Percentiles rank a stretch among this genome's conserved stretches.
phyloP scores from a whole-genome alignment of 64 coral and sea anemone species.

The Montipora capricornis region DNA sequence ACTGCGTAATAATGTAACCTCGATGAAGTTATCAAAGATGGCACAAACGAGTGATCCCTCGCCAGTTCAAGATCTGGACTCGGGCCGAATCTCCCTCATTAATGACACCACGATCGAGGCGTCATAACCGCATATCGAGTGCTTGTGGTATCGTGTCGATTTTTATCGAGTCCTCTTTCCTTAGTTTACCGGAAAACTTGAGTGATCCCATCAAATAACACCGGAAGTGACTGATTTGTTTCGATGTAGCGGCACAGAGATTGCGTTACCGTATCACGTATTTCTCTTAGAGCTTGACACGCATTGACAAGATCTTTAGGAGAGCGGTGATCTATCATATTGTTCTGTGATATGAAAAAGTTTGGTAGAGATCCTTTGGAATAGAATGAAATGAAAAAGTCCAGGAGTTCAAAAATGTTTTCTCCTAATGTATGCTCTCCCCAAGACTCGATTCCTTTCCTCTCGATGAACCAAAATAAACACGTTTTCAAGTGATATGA shows the following conservation, averaged over 20 bases:
- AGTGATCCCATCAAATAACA: conserved; percentile 57
- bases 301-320: conserved; percentile 40
- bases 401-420: conserved; percentile 68
- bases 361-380: conserved; percentile 51
- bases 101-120: too few relatives aligned
- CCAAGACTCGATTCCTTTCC: conserved; percentile 30
- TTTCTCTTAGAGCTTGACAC: conserved; percentile 61
- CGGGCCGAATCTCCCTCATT: too few relatives aligned
- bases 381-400: conserved; percentile 77
- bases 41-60: too few relatives aligned
- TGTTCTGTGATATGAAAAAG: conserved; percentile 74
- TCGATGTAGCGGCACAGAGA: conserved; percentile 77
- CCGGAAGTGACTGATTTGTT: conserved; percentile 72
- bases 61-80: too few relatives aligned
- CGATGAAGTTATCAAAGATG: too few relatives aligned
- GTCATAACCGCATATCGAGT: too few relatives aligned
- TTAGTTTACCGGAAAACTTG: too few relatives aligned
- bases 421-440: conserved; percentile 30
- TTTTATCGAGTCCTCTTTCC: too few relatives aligned
- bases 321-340: conserved; percentile 85
- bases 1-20: too few relatives aligned
- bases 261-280: conserved; percentile 40
- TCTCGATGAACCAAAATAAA: conserved; percentile 81
- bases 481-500: conserved; percentile 85
- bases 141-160: too few relatives aligned